Percentiles rank a stretch among this genome's conserved stretches.
Evolutionary conservation across 2,888 invertebrate genomes (phyloP).

Genomic region (Neria commutata): DNA sequence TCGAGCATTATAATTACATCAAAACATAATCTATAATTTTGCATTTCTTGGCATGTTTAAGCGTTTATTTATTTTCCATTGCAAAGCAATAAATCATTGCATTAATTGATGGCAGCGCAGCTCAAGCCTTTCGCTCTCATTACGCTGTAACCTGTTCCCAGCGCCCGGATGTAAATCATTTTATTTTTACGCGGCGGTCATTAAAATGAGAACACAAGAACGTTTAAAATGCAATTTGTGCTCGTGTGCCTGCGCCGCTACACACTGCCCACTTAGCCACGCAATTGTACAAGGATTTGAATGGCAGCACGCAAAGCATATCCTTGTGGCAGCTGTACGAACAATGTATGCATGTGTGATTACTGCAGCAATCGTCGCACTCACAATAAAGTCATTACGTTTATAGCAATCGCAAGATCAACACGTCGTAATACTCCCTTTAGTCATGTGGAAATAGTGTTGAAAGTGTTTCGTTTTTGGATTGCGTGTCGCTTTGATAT

Average conservation of each 20-base stretch:
- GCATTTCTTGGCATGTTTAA: no score
- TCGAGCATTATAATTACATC: no score
- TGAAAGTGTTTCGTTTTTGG: background rate
- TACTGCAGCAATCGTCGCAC: slow-evolving; percentile 9
- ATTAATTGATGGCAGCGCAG: background rate
- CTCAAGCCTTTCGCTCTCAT: background rate
- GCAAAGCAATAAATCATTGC: slow-evolving; percentile 16
- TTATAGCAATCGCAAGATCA: slow-evolving; percentile 29
- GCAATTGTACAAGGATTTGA: slow-evolving; percentile 10
- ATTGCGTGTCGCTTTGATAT: background rate
- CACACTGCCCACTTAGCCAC: no score
- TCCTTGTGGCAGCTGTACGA: slow-evolving; percentile 30
- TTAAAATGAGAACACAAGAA: slow-evolving; percentile 29
- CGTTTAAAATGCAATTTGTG: slow-evolving; percentile 23
- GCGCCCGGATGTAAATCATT: slow-evolving; percentile 20
- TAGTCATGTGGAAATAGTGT: background rate
- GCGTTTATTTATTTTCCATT: no score
- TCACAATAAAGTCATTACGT: slow-evolving; percentile 36
- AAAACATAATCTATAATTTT: no score
- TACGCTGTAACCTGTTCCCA: background rate
- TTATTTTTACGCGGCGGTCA: slow-evolving; percentile 12
- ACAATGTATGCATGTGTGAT: slow-evolving; percentile 17
- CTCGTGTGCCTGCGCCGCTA: background rate
- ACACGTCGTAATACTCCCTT: no score
- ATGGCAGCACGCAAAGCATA: slow-evolving; percentile 28